Evolutionary conservation across 2,888 invertebrate species (phyloP).

Genomic region (Ephialtes manifestator): DNA sequence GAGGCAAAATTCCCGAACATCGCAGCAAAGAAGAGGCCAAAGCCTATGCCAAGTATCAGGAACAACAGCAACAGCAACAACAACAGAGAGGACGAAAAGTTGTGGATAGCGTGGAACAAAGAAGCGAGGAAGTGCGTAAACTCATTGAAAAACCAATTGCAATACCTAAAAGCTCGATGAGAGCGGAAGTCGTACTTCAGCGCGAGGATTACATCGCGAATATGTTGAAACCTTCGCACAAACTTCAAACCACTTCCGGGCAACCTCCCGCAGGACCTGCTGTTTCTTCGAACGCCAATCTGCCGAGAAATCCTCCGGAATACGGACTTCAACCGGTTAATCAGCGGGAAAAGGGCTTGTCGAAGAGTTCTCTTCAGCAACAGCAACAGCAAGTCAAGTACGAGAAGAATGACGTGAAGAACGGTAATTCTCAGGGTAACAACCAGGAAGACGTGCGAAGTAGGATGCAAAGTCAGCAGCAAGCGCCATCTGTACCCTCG

Average conservation of each 20-base stretch:
- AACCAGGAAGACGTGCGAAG: slow-evolving; percentile 70
- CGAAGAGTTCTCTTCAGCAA: slow-evolving; percentile 14
- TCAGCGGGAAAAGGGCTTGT: slow-evolving; percentile 47
- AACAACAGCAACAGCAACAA: slow-evolving; percentile 71
- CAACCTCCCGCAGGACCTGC: slow-evolving; percentile 58
- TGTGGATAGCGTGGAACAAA: slow-evolving; percentile 79
- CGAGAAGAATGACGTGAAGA: slow-evolving; percentile 77
- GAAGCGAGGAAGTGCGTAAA: slow-evolving; percentile 82
- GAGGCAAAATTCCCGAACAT: slow-evolving; percentile 75
- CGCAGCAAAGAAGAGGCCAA: slow-evolving; percentile 79
- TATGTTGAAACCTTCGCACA: slow-evolving; percentile 81
- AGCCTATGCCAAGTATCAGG: slow-evolving; percentile 78
- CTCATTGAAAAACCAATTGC: slow-evolving; percentile 82
- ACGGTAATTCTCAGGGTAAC: slow-evolving; percentile 71
- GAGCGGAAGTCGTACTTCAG: slow-evolving; percentile 78
- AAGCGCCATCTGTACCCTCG: slow-evolving; percentile 77
- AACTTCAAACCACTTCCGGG: slow-evolving; percentile 72
- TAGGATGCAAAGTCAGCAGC: slow-evolving; percentile 2
- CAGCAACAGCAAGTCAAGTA: slow-evolving; percentile 47
- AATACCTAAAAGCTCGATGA: slow-evolving; percentile 77
- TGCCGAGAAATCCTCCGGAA: slow-evolving; percentile 58
- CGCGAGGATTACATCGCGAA: slow-evolving; percentile 79
- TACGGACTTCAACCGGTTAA: slow-evolving; percentile 33
- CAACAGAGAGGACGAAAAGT: slow-evolving; percentile 47
- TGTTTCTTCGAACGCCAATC: slow-evolving; percentile 60